phyloP scores from a whole-genome alignment of 2,888 invertebrate species.

The Eurois occulta region DNA sequence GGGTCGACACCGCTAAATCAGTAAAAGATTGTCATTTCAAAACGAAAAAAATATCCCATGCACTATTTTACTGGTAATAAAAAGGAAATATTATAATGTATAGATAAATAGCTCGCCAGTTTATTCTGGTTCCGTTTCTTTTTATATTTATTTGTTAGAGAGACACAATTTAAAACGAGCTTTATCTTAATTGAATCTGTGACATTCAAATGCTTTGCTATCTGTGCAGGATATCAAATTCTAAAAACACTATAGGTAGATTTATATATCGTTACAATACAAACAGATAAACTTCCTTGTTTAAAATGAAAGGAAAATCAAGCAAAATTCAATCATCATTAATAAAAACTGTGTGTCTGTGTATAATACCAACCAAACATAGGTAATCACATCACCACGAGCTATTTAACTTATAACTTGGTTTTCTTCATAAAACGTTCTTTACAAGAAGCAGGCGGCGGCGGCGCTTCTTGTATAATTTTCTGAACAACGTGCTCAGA shows the following conservation, averaged over 20 bases:
- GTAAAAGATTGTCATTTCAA: constrained; percentile 2
- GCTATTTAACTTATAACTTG: neutral
- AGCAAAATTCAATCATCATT: neutral
- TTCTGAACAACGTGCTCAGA: constrained; percentile 5
- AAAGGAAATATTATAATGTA: neutral
- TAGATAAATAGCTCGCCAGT: neutral
- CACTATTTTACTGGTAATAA: neutral
- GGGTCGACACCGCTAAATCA: too few relatives aligned
- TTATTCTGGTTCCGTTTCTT: neutral
- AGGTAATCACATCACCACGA: neutral
- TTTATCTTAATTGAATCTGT: constrained; percentile 51
- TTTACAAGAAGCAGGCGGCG: neutral
- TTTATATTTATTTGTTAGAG: constrained; percentile 11
- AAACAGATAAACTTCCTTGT: neutral
- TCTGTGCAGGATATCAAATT: constrained; percentile 29
- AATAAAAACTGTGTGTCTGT: too few relatives aligned
- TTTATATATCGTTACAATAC: neutral
- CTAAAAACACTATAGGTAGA: constrained; percentile 6
- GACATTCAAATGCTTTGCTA: constrained; percentile 38
- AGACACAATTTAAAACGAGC: constrained; percentile 15
- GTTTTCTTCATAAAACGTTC: constrained; percentile 30
- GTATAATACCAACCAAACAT: neutral
- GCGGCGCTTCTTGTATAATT: neutral
- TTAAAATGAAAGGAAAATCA: neutral
- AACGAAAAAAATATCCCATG: neutral